These are phyloP conservation scores for Emys orbicularis DNA, from an alignment of 2,797 vertebrate genomes.

Conservation along the genomic window DNA sequence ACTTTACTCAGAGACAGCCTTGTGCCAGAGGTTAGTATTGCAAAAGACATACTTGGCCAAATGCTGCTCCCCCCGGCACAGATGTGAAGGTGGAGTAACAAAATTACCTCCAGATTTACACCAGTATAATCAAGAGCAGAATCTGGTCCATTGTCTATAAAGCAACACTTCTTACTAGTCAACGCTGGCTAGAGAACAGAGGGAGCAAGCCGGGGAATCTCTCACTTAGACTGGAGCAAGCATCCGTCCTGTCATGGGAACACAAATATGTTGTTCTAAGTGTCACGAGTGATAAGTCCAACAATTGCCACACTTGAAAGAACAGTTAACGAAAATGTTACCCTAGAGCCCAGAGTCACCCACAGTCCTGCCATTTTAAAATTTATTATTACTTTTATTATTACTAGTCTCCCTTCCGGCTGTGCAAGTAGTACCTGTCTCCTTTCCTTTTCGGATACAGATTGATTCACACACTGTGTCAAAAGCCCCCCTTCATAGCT, in stretches of 20 bases:
- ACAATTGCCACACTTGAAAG: neutral
- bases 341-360: neutral
- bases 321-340: neutral
- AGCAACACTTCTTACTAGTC: neutral
- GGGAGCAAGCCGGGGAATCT: fast-evolving
- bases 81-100: neutral
- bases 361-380: fast-evolving
- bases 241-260: neutral
- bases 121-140: neutral
- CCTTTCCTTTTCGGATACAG: neutral
- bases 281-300: fast-evolving
- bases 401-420: neutral
- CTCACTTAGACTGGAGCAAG: fast-evolving
- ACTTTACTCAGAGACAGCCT: neutral
- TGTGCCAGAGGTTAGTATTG: neutral
- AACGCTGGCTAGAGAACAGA: neutral
- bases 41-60: neutral
- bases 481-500: neutral
- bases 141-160: neutral
- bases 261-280: fast-evolving
- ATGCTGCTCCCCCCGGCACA: fast-evolving
- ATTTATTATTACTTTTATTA: fast-evolving
- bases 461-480: neutral
- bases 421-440: neutral
- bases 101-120: neutral